Base-by-base conservation (phyloP, 2,888 invertebrate genomes). In the Cerastoderma edule region DNA sequence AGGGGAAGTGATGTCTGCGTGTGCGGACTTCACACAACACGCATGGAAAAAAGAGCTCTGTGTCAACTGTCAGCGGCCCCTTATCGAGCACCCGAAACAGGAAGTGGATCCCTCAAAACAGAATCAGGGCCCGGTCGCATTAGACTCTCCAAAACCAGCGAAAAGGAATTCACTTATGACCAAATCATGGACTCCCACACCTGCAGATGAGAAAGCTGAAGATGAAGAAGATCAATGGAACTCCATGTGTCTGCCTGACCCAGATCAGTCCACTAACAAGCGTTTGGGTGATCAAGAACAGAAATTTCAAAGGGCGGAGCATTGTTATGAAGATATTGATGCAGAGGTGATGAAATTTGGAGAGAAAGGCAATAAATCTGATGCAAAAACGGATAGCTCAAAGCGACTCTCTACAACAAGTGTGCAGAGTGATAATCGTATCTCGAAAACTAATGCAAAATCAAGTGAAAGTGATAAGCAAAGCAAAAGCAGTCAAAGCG, bases 41-140 rank as follows among this genome's bases (percentile, higher is more conserved):
- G 89, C 90, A 27, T 90, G 90, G 90, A 83, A 87, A 54, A 88
- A 87, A 66, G 90, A 89, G 44, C 83, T 90, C 33, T 90, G 90
- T 78, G 82, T 85, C 56, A 89, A 89, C 75, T 90, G 90, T 66
- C 89, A 89, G 66, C 78, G 88, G 28, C 85, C 89, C 19, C 75
- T 81, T 44, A 83, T 74, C 10, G 89, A 90, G 68, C 90, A 90
- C 75, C 22, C 65, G 0, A 56, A 67, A 27, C 33, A 10, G 33
- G 13, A 35, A 33, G 60, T 30, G 13, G 71, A 10, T 0, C 24
- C 57, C 24, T n/a, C 33, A 48, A 44, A 33, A 24, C 44, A 60
- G 28, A 24, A 22, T 13, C 27, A 50, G 4, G 22, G 33, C 8
- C 30, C 46, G 19, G 30, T 33, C 2, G 75, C 39, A 10, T 72